These are phyloP conservation scores for Proctacanthus coquilletti DNA, from an alignment of 1,140 invertebrate genomes.

Conservation along the genomic window DNA sequence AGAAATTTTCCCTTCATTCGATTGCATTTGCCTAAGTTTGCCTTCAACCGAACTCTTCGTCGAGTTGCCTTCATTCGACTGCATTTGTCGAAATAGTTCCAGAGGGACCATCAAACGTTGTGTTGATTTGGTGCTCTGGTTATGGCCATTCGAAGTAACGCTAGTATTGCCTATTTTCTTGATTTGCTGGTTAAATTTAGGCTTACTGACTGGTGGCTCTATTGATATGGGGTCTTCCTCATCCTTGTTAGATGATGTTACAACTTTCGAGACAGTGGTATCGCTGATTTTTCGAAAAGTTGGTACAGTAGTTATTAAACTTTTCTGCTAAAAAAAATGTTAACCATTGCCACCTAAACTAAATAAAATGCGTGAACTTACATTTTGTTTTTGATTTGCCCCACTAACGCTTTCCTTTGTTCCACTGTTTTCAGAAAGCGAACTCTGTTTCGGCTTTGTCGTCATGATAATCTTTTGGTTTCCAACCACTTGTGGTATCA, in stretches of 20 bases:
- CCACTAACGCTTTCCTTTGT: too few species aligned
- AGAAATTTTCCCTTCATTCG: slow-evolving; percentile 18
- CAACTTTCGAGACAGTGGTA: neutral
- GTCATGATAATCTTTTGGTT: slow-evolving; percentile 2
- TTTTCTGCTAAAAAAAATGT: neutral
- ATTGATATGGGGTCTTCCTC: too few species aligned
- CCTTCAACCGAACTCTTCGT: too few species aligned
- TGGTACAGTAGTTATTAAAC: neutral
- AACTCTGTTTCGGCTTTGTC: slow-evolving; percentile 1
- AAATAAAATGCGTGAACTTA: too few species aligned
- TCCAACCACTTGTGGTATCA: too few species aligned
- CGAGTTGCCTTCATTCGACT: slow-evolving; percentile 14
- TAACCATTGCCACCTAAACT: neutral
- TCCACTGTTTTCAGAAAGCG: neutral
- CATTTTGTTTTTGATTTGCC: too few species aligned
- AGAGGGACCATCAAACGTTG: slow-evolving; percentile 10
- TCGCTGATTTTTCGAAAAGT: slow-evolving; percentile 1
- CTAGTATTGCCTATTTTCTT: slow-evolving; percentile 5
- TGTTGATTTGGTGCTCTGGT: slow-evolving; percentile 2
- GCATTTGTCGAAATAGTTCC: slow-evolving; percentile 6
- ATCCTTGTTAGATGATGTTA: too few species aligned
- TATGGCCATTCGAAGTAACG: neutral
- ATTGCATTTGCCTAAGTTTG: slow-evolving; percentile 6
- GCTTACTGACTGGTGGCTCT: too few species aligned
- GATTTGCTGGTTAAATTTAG: too few species aligned